Percentiles rank a stretch among this genome's conserved stretches.
Evolutionary conservation across 2,113 vertebrate species (phyloP).

Genomic region (Chaetodon trifascialis): DNA sequence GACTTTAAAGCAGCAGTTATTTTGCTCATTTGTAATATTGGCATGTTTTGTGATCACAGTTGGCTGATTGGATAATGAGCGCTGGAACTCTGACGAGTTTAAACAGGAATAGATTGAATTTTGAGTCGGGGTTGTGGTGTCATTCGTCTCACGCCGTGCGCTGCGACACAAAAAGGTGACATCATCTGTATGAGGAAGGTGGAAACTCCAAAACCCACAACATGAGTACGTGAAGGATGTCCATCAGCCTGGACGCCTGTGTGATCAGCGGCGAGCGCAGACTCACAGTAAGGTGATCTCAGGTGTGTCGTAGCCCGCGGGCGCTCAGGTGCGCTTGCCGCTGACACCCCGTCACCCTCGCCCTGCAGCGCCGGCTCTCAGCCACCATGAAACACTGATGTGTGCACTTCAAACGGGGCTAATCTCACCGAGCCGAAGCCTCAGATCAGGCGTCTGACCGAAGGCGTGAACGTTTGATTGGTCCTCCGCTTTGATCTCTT

Average conservation of each 20-base stretch:
- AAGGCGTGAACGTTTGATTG: conserved; percentile 22
- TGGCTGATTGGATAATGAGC: background rate
- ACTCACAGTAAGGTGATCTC: conserved; percentile 19
- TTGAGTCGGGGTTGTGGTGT: background rate
- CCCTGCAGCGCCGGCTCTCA: background rate
- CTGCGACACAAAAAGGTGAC: background rate
- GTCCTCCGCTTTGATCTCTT: conserved; percentile 39
- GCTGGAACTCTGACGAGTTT: background rate
- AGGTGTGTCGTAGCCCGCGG: conserved; percentile 38
- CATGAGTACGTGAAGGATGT: too few relatives aligned
- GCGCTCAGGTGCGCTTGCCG: background rate
- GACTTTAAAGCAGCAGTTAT: background rate
- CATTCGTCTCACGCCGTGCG: too few relatives aligned
- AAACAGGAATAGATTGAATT: background rate
- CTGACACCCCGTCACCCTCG: background rate
- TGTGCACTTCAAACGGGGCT: conserved; percentile 47
- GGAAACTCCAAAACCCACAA: background rate
- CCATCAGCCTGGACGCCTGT: background rate
- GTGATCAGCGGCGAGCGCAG: background rate
- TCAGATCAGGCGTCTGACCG: conserved; percentile 9
- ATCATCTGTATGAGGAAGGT: background rate
- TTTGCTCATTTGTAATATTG: background rate
- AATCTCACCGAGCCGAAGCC: background rate
- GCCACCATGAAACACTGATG: background rate
- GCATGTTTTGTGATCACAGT: background rate